Evolutionary conservation across 2,797 vertebrate species (phyloP).

Genomic region (Parambassis ranga): DNA sequence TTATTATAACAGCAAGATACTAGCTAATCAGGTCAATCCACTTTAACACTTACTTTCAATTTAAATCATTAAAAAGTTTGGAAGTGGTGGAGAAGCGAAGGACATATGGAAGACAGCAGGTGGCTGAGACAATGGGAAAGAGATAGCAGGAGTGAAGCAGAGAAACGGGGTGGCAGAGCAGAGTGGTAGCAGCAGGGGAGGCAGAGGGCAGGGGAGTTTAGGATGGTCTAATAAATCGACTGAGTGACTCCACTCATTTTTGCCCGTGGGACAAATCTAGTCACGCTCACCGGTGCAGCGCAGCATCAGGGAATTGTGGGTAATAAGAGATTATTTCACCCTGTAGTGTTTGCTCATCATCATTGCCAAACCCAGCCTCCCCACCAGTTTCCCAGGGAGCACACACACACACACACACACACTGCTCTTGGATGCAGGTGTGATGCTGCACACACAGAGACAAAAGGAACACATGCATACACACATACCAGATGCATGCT

Average conservation of each 20-base stretch:
- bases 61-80: conserved; percentile 1
- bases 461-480: background rate
- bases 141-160: conserved; percentile 21
- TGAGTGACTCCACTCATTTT: conserved; percentile 77
- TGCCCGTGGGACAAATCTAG: conserved; percentile 78
- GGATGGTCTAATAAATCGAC: conserved; percentile 79
- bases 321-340: conserved; percentile 84
- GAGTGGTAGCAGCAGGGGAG: conserved; percentile 56
- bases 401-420: background rate
- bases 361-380: conserved; percentile 38
- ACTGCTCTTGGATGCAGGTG: conserved; percentile 43
- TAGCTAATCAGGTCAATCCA: background rate
- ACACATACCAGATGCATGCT: conserved; percentile 8
- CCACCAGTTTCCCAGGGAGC: conserved; percentile 32
- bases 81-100: background rate
- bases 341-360: conserved; percentile 77
- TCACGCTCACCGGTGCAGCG: conserved; percentile 49
- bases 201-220: conserved; percentile 49
- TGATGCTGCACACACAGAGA: background rate
- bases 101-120: conserved; percentile 65
- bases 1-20: background rate
- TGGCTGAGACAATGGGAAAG: conserved; percentile 20
- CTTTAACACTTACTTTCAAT: background rate
- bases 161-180: conserved; percentile 35
- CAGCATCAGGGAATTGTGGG: conserved; percentile 70